A percentile compares a stretch with the other conserved stretches of the same genome.
phyloP scores from a whole-genome alignment of 2,888 invertebrate genomes.

The Cantharis rustica region DNA sequence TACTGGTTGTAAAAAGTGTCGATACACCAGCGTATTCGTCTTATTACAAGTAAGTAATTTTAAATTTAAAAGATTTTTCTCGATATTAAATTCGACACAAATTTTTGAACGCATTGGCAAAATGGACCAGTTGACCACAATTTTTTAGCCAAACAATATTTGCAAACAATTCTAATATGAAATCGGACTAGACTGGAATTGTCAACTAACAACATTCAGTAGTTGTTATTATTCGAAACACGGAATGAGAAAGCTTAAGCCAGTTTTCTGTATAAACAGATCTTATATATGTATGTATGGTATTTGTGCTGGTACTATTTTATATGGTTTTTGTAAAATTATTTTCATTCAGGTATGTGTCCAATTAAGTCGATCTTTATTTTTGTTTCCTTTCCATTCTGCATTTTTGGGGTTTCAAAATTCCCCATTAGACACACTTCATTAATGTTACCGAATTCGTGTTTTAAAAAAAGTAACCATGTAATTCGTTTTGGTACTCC shows the following conservation, averaged over 20 bases:
- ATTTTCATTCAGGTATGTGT: background rate
- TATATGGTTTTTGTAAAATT: background rate
- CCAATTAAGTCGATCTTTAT: background rate
- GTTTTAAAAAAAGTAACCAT: background rate
- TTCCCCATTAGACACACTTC: background rate
- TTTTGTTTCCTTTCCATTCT: background rate
- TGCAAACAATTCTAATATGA: background rate
- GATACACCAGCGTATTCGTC: background rate
- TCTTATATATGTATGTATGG: conserved; percentile 4
- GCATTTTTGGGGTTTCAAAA: background rate
- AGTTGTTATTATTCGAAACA: conserved; percentile 15
- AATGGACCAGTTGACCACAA: background rate
- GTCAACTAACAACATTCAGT: background rate
- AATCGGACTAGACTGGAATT: background rate
- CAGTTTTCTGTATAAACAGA: conserved; percentile 18
- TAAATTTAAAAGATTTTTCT: background rate
- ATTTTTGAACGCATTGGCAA: background rate
- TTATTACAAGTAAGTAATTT: background rate
- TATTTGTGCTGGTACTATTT: background rate
- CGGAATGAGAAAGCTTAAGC: conserved; percentile 18
- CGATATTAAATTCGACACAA: background rate
- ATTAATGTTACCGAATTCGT: background rate
- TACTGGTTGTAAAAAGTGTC: background rate
- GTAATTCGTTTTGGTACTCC: background rate
- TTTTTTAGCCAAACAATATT: background rate